These are phyloP conservation scores for Syrrhaptes paradoxus DNA, from an alignment of 2,113 vertebrate genomes.

Conservation along the genomic window DNA sequence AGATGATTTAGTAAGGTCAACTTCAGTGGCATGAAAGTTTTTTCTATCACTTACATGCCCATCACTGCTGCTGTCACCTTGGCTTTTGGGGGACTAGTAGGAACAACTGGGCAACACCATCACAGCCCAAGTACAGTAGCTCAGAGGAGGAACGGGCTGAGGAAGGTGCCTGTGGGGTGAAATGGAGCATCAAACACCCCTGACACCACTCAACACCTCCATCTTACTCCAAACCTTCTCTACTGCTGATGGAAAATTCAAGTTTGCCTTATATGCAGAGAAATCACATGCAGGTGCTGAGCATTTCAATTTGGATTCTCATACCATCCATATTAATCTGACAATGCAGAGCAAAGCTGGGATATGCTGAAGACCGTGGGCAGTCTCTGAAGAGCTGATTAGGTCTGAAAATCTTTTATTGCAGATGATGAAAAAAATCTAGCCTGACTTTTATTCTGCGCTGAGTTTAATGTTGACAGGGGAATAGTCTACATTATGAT, in stretches of 20 bases:
- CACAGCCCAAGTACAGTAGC: background rate
- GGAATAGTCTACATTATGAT: background rate
- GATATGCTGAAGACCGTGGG: background rate
- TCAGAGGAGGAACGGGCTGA: too few species aligned
- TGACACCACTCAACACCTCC: background rate
- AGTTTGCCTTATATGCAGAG: background rate
- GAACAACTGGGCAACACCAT: background rate
- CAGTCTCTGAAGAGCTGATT: slow-evolving; percentile 8
- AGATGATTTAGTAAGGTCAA: background rate
- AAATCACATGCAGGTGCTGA: background rate
- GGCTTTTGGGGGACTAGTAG: background rate
- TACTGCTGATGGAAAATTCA: background rate
- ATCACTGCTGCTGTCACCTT: background rate
- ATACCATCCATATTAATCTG: background rate
- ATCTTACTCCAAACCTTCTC: background rate
- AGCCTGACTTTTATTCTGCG: background rate
- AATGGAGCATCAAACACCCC: background rate
- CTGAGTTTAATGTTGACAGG: background rate
- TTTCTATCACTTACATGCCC: background rate
- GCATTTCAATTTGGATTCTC: background rate
- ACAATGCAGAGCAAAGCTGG: background rate
- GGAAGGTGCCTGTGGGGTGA: background rate
- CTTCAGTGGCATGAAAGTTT: background rate
- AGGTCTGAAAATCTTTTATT: background rate
- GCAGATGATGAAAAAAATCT: background rate